A percentile compares a stretch with the other conserved stretches of the same genome.
Evolutionary conservation across 1,140 invertebrate species (phyloP).

Genomic region (Lamellibrachia luymesi): DNA sequence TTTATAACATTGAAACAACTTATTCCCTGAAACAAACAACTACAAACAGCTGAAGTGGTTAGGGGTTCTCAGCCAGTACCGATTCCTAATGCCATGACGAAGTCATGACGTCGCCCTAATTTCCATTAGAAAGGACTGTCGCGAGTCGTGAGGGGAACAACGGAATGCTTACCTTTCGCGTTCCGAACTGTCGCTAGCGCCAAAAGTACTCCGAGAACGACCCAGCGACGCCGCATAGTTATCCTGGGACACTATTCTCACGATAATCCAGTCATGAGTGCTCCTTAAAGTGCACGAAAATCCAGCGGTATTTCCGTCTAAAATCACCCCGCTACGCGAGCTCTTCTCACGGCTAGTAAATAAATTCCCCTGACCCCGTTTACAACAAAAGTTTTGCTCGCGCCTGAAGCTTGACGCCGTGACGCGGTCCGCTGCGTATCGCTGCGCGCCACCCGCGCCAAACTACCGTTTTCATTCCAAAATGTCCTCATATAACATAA

Average conservation of each 20-base stretch:
- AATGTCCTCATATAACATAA: neutral
- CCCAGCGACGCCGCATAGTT: constrained; percentile 2
- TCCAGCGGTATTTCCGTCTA: neutral
- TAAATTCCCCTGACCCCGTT: constrained; percentile 3
- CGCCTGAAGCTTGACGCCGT: constrained; percentile 2
- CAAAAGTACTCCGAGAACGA: neutral
- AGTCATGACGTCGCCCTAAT: neutral
- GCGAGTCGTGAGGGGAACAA: neutral
- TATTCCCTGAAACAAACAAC: neutral
- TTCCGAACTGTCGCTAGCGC: constrained; percentile 2
- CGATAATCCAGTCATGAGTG: neutral
- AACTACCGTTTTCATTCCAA: neutral
- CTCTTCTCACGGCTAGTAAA: neutral
- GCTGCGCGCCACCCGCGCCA: neutral
- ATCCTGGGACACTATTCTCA: neutral
- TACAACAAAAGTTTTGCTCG: constrained; percentile 4
- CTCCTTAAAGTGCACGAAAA: neutral
- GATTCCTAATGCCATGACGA: neutral
- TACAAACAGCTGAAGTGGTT: neutral
- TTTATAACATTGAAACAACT: neutral
- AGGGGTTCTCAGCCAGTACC: neutral
- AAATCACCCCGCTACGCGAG: neutral
- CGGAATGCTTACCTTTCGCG: neutral
- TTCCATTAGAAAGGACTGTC: neutral
- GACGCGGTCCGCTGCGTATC: neutral